Conservation (phyloP, 2,888 invertebrate genomes). For the Agelastica alni region DNA sequence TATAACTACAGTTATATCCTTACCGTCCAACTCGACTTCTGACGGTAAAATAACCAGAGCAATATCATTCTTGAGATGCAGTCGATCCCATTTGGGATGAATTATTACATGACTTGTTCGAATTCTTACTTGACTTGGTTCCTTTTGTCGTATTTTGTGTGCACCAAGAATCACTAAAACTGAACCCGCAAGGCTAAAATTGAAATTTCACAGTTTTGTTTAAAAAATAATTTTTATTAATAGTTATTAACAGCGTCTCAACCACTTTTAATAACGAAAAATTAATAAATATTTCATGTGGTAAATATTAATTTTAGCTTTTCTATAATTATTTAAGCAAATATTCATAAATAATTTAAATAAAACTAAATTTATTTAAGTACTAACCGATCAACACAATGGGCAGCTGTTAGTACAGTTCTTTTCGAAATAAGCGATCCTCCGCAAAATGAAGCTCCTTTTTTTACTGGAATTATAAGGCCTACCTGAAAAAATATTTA, state of each 20-base stretch:
- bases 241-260: no score
- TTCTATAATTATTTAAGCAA: no score
- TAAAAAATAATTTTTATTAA: background rate
- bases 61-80: slow-evolving; percentile 54
- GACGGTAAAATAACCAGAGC: slow-evolving; percentile 55
- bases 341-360: no score
- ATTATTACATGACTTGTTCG: slow-evolving; percentile 44
- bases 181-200: slow-evolving; percentile 2
- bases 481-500: slow-evolving; percentile 18
- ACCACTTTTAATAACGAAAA: no score
- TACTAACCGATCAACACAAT: slow-evolving; percentile 38
- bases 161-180: slow-evolving; percentile 39
- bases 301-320: no score
- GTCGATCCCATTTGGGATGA: slow-evolving; percentile 51
- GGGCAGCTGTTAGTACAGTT: slow-evolving; percentile 43
- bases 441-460: slow-evolving; percentile 38
- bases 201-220: no score
- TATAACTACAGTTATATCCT: no score
- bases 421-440: slow-evolving; percentile 36
- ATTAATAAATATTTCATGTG: no score
- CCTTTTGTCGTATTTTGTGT: slow-evolving; percentile 45
- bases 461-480: slow-evolving; percentile 7
- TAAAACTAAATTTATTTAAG: no score
- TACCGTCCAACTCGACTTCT: slow-evolving; percentile 23
- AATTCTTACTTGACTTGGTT: slow-evolving; percentile 44